A percentile compares a stretch with the other conserved stretches of the same genome.
These are phyloP conservation scores for Pantelozetes paolii DNA, from an alignment of 2,888 invertebrate genomes.

Conservation along the genomic window DNA sequence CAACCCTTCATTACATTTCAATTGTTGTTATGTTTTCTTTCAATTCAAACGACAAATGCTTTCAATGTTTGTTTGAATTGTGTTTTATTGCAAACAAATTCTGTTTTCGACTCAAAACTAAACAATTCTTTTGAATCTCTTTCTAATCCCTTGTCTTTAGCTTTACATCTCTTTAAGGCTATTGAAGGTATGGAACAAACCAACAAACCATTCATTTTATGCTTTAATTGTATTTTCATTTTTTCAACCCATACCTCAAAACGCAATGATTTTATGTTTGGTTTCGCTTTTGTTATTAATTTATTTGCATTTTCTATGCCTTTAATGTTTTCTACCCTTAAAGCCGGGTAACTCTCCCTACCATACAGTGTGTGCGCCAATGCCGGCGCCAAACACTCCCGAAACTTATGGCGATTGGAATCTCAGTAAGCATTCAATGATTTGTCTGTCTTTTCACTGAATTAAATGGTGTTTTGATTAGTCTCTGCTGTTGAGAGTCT, in stretches of 20 bases:
- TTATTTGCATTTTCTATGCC: neutral
- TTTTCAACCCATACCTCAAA: neutral
- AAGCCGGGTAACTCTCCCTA: conserved; percentile 78
- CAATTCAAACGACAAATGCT: neutral
- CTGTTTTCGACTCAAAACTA: neutral
- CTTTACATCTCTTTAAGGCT: conserved; percentile 31
- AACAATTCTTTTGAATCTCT: neutral
- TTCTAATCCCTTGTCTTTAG: conserved; percentile 2
- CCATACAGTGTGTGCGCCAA: conserved; percentile 68
- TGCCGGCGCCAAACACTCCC: conserved; percentile 54
- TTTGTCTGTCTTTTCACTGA: neutral
- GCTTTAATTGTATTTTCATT: neutral
- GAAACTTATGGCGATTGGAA: conserved; percentile 40
- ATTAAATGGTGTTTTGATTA: neutral
- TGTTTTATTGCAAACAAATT: neutral
- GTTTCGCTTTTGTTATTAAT: neutral
- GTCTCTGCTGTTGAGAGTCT: conserved; percentile 47
- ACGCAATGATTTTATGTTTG: conserved; percentile 1
- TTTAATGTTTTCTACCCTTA: neutral
- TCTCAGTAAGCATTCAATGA: conserved; percentile 16
- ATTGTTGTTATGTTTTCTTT: too few relatives aligned
- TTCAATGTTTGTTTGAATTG: neutral
- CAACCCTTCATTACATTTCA: too few relatives aligned
- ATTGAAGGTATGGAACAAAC: conserved; percentile 21
- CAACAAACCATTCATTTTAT: neutral